A percentile compares a stretch with the other conserved stretches of the same genome.
phyloP scores from a whole-genome alignment of 2,888 invertebrate species.

The Pterostichus madidus region DNA sequence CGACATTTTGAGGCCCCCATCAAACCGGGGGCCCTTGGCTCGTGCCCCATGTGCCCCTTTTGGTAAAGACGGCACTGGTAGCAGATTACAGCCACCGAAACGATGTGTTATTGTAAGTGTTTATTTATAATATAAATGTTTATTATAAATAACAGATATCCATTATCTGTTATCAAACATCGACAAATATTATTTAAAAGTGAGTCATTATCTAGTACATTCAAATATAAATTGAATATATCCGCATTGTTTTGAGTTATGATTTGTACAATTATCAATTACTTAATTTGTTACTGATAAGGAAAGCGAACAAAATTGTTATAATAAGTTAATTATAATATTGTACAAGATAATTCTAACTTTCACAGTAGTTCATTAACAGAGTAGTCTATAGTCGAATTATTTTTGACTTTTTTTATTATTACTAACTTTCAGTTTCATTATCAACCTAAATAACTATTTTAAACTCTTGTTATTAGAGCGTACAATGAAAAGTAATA shows the following conservation, averaged over 20 bases:
- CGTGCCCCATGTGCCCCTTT: no score
- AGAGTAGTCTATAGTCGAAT: not conserved
- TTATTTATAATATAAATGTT: no score
- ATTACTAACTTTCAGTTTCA: conserved; percentile 37
- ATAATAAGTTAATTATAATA: conserved; percentile 38
- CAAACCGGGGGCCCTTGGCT: no score
- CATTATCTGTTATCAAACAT: no score
- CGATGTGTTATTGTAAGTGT: no score
- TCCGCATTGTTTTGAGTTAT: not conserved
- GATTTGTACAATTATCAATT: not conserved
- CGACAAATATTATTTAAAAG: no score
- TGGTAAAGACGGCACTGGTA: no score
- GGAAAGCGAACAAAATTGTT: conserved; percentile 47
- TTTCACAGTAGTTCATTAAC: conserved; percentile 32
- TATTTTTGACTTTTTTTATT: conserved; percentile 2
- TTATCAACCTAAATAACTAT: not conserved
- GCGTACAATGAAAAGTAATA: conserved; percentile 33
- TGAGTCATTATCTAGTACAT: no score
- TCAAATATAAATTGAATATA: no score
- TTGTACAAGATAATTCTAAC: conserved; percentile 23
- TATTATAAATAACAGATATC: no score
- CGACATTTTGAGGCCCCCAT: no score
- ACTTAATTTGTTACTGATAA: conserved; percentile 2
- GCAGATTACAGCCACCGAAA: no score
- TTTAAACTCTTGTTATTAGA: conserved; percentile 23